Conservation (phyloP, 2,113 vertebrate genomes). For the Taxidea taxus region DNA sequence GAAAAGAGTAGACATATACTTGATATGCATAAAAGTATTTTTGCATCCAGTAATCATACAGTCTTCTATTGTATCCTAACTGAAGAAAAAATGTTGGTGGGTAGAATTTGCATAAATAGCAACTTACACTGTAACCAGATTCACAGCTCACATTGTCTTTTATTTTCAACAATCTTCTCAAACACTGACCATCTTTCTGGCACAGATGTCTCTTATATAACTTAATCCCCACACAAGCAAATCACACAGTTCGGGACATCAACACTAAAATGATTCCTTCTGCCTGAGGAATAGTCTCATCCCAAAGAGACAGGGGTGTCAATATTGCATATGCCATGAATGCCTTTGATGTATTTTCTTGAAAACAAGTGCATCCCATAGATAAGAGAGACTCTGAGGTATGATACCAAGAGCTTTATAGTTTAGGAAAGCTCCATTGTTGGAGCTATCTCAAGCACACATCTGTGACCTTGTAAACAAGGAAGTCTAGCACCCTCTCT, state of each 20-base stretch:
- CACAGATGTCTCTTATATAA: slow-evolving; percentile 75
- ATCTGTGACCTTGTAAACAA: slow-evolving; percentile 46
- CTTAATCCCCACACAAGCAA: slow-evolving; percentile 68
- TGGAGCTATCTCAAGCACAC: background rate
- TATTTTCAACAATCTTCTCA: slow-evolving; percentile 64
- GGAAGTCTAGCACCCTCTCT: background rate
- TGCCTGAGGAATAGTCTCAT: background rate
- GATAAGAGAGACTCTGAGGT: slow-evolving; percentile 39
- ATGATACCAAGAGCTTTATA: background rate
- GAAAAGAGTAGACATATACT: background rate
- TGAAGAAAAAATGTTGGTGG: background rate
- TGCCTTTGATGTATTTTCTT: background rate
- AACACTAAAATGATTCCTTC: slow-evolving; percentile 56
- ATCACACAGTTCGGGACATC: slow-evolving; percentile 55
- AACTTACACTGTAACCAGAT: slow-evolving; percentile 12
- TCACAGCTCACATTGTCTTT: slow-evolving; percentile 25
- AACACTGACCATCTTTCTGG: slow-evolving; percentile 63
- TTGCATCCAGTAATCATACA: background rate
- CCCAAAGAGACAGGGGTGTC: slow-evolving; percentile 6
- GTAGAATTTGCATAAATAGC: background rate
- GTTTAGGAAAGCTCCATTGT: background rate
- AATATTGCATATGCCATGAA: background rate
- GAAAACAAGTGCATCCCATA: slow-evolving; percentile 39
- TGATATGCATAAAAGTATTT: background rate
- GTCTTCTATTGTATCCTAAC: background rate